Evolutionary conservation across 2,113 vertebrate genomes (phyloP).

Genomic region (Anhinga rufa): DNA sequence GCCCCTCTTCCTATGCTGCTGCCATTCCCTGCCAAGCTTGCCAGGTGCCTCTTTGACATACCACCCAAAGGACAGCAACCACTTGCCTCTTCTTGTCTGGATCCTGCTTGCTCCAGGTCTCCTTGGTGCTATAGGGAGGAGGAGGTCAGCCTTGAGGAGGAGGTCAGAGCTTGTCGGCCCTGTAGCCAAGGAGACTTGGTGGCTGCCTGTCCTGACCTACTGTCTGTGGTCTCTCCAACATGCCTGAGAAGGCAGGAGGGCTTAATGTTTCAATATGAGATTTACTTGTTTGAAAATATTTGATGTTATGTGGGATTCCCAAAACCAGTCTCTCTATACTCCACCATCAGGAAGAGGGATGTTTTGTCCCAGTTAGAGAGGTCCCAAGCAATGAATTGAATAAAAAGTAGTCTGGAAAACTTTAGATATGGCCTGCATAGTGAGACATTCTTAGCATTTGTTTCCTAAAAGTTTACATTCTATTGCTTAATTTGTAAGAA

Average conservation of each 20-base stretch:
- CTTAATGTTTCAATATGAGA: background rate
- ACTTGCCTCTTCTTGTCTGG: background rate
- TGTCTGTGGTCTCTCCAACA: background rate
- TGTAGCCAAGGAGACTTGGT: background rate
- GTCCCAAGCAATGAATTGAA: background rate
- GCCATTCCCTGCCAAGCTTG: background rate
- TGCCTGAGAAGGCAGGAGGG: background rate
- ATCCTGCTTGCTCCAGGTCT: background rate
- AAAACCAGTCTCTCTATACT: background rate
- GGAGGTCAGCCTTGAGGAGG: background rate
- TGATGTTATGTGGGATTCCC: background rate
- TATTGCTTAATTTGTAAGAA: background rate
- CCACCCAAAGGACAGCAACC: background rate
- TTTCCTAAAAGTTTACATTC: background rate
- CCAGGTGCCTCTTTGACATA: background rate
- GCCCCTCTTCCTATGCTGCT: background rate
- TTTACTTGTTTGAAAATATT: background rate
- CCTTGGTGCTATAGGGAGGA: background rate
- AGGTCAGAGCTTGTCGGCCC: background rate
- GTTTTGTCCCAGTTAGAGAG: background rate
- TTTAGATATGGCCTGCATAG: background rate
- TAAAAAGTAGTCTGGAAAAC: background rate
- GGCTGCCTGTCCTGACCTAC: background rate
- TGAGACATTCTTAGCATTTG: background rate
- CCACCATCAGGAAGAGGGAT: background rate